phyloP scores from a whole-genome alignment of 2,888 invertebrate species.

The Julus scanicus region DNA sequence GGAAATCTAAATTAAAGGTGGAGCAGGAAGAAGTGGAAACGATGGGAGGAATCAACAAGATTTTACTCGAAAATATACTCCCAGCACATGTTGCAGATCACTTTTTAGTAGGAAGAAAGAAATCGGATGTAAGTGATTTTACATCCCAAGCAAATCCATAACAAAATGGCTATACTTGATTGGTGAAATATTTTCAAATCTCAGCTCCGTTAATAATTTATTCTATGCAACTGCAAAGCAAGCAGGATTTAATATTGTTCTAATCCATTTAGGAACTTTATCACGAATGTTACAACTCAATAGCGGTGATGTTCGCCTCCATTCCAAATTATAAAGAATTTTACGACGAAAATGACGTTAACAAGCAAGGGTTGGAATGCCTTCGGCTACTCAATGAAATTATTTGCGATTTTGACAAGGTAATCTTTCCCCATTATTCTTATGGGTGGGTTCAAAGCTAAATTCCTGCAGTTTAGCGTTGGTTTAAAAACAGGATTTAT shows the following conservation, averaged over 20 bases:
- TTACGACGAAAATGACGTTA: conserved; percentile 96
- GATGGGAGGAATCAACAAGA: conserved; percentile 96
- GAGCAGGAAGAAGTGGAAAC: conserved; percentile 97
- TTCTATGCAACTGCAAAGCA: conserved; percentile 56
- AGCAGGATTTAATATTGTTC: neutral
- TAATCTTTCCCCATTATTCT: conserved; percentile 64
- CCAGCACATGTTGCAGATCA: conserved; percentile 96
- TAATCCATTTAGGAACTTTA: conserved; percentile 79
- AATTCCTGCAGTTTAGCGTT: neutral
- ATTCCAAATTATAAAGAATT: conserved; percentile 98
- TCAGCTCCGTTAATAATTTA: conserved; percentile 46
- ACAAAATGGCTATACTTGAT: too few species aligned
- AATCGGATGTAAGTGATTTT: conserved; percentile 71
- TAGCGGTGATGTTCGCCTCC: conserved; percentile 98
- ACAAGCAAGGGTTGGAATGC: conserved; percentile 95
- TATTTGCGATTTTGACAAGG: conserved; percentile 98
- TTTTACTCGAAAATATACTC: conserved; percentile 93
- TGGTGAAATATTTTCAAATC: too few species aligned
- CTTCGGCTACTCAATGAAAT: conserved; percentile 94
- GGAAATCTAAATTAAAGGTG: conserved; percentile 87
- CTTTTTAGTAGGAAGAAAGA: conserved; percentile 79
- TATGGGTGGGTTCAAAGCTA: neutral
- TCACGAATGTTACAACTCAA: conserved; percentile 91
- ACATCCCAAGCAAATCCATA: neutral
- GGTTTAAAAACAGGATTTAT: too few species aligned